These are phyloP conservation scores for Percina caprodes DNA, from an alignment of 2,113 vertebrate genomes.

Conservation along the genomic window DNA sequence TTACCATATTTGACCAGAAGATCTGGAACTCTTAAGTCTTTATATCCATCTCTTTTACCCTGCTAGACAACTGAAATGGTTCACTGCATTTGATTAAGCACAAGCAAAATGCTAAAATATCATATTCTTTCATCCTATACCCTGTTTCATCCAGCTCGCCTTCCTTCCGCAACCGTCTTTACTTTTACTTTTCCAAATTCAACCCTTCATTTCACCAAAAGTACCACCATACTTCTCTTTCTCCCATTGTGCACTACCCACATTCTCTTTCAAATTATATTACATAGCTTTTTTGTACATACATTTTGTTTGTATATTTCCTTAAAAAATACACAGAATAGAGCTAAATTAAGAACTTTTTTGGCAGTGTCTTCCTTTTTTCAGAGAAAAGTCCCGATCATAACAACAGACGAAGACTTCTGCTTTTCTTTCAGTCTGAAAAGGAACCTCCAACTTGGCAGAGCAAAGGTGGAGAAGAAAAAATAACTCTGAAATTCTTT, in stretches of 20 bases:
- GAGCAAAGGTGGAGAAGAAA: slow-evolving; percentile 64
- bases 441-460: slow-evolving; percentile 61
- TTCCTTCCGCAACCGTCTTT: slow-evolving; percentile 28
- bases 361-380: slow-evolving; percentile 81
- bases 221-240: slow-evolving; percentile 48
- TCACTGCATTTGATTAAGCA: slow-evolving; percentile 53
- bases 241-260: slow-evolving; percentile 68
- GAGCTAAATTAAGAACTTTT: slow-evolving; percentile 79
- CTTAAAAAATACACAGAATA: slow-evolving; percentile 79
- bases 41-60: slow-evolving; percentile 58
- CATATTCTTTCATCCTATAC: slow-evolving; percentile 70
- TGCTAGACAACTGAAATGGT: slow-evolving; percentile 53
- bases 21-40: slow-evolving; percentile 3
- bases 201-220: slow-evolving; percentile 59
- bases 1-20: neutral
- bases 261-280: slow-evolving; percentile 72
- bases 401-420: slow-evolving; percentile 56
- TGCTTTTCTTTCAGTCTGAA: slow-evolving; percentile 64
- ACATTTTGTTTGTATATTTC: slow-evolving; percentile 78
- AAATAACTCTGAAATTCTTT: slow-evolving; percentile 56
- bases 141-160: slow-evolving; percentile 77
- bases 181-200: slow-evolving; percentile 40
- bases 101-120: slow-evolving; percentile 61
- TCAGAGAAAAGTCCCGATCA: slow-evolving; percentile 66
- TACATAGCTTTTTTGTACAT: slow-evolving; percentile 77